A percentile compares a stretch with the other conserved stretches of the same genome.
phyloP scores from a whole-genome alignment of 2,888 invertebrate genomes.

The Nesidiocoris tenuis region DNA sequence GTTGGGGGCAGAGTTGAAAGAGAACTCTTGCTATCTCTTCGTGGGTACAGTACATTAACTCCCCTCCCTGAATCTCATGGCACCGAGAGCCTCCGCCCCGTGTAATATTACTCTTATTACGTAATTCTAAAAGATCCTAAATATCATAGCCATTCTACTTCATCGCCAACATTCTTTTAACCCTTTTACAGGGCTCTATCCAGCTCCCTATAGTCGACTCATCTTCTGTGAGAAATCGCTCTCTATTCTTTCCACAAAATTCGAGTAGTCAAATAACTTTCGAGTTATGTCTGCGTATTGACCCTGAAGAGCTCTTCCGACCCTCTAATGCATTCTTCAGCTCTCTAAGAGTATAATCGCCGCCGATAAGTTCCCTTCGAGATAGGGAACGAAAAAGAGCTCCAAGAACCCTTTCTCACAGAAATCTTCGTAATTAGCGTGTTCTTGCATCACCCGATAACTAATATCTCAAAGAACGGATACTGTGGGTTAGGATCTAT shows the following conservation, averaged over 20 bases:
- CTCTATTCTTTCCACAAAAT: neutral
- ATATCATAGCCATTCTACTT: slow-evolving; percentile 23
- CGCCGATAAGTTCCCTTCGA: neutral
- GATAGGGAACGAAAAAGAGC: no score
- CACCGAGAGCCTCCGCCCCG: neutral
- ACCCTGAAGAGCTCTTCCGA: neutral
- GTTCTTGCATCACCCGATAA: no score
- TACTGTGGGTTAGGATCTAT: no score
- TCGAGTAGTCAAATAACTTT: neutral
- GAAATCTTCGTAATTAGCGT: no score
- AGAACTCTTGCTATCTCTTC: slow-evolving; percentile 9
- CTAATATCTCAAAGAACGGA: no score
- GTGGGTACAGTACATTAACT: slow-evolving; percentile 27
- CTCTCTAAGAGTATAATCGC: neutral
- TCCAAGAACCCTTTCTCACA: no score
- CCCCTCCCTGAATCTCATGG: neutral
- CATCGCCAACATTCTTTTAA: slow-evolving; percentile 27
- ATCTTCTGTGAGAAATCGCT: neutral
- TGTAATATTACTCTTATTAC: slow-evolving; percentile 17
- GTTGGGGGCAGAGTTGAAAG: neutral
- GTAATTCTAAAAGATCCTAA: slow-evolving; percentile 26
- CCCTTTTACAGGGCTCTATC: slow-evolving; percentile 10
- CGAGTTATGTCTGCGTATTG: neutral
- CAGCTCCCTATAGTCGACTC: neutral
- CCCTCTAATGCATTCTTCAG: neutral